phyloP scores from a whole-genome alignment of 1,140 invertebrate species.

The Trachymyrmex cornetzi region DNA sequence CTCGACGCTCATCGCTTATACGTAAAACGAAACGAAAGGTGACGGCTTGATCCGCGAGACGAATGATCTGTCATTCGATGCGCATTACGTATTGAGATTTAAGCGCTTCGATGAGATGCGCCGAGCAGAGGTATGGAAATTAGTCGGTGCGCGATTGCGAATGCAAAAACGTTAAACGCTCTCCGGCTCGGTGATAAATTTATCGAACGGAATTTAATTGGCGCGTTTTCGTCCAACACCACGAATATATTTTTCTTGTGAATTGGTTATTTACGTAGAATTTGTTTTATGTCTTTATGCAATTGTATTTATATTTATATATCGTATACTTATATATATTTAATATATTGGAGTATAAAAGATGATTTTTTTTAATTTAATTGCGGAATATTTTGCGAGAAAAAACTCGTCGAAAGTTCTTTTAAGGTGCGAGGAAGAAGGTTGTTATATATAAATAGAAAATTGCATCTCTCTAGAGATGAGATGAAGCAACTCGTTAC shows the following conservation, averaged over 20 bases:
- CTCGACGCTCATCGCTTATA: constrained; percentile 32
- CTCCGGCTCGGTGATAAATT: constrained; percentile 36
- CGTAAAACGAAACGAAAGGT: constrained; percentile 13
- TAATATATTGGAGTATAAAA: neutral
- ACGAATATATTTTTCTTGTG: constrained; percentile 30
- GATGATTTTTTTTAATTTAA: constrained; percentile 25
- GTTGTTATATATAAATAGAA: constrained; percentile 51
- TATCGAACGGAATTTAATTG: constrained; percentile 56
- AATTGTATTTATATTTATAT: neutral
- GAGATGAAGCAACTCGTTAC: constrained; percentile 61
- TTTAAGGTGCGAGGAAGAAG: neutral
- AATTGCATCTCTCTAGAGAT: constrained; percentile 38
- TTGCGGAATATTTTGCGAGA: constrained; percentile 30
- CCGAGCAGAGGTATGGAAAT: constrained; percentile 42
- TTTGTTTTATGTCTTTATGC: constrained; percentile 1
- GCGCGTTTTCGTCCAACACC: constrained; percentile 5
- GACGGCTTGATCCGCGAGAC: constrained; percentile 34
- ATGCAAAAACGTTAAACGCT: constrained; percentile 42
- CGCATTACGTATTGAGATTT: constrained; percentile 59
- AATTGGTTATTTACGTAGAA: neutral
- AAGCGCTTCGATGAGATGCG: constrained; percentile 45
- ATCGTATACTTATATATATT: neutral
- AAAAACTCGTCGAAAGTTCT: constrained; percentile 49
- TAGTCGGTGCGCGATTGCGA: constrained; percentile 8
- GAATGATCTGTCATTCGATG: constrained; percentile 49